A percentile compares a stretch with the other conserved stretches of the same genome.
These are phyloP conservation scores for Allygus modestus DNA, from an alignment of 2,888 invertebrate genomes.

Conservation along the genomic window DNA sequence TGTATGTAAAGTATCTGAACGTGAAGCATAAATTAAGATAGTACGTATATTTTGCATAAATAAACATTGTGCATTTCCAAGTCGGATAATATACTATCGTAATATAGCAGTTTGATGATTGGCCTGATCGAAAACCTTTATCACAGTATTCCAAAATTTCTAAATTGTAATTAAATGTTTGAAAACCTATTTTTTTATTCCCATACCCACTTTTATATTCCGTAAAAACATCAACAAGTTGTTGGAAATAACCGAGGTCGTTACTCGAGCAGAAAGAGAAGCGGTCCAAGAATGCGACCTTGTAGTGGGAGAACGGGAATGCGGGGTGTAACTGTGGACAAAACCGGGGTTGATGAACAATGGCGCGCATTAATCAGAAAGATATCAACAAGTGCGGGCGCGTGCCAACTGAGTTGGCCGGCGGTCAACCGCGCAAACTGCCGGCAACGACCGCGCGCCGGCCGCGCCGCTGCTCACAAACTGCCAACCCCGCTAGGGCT, in stretches of 20 bases:
- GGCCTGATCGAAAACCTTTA: too few species aligned
- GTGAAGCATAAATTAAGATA: too few species aligned
- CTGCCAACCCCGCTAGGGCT: too few species aligned
- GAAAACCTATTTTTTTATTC: too few species aligned
- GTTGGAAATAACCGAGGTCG: slow-evolving; percentile 24
- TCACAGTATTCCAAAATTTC: too few species aligned
- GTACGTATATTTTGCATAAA: too few species aligned
- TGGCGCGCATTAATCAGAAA: slow-evolving; percentile 34
- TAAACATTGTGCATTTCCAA: too few species aligned
- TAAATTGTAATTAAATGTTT: too few species aligned
- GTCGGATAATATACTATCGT: too few species aligned
- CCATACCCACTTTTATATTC: neutral
- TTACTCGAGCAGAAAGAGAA: slow-evolving; percentile 23
- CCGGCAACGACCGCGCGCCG: neutral
- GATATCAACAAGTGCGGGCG: slow-evolving; percentile 53
- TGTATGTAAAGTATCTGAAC: too few species aligned
- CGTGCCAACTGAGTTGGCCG: slow-evolving; percentile 41
- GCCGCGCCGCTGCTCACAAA: neutral
- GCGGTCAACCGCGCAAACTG: slow-evolving; percentile 21
- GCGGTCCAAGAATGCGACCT: slow-evolving; percentile 47
- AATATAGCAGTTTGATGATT: too few species aligned
- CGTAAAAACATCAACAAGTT: slow-evolving; percentile 8
- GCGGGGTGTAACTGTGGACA: neutral
- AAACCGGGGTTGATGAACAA: slow-evolving; percentile 39
- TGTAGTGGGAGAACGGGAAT: neutral